Conservation (phyloP, 2,113 vertebrate species). For the Rhizomys pruinosus region DNA sequence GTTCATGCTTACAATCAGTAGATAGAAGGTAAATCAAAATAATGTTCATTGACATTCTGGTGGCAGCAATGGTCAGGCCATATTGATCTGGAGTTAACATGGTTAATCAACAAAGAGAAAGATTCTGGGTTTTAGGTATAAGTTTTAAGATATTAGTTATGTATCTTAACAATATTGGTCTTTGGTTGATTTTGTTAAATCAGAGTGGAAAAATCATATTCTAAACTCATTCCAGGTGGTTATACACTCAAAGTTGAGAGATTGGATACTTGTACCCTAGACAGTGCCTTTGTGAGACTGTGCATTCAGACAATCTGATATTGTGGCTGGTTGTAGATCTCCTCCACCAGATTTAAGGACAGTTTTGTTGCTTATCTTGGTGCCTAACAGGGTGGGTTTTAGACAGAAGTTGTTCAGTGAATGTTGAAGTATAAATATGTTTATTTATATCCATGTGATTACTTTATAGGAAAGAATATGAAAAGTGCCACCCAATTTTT, state of each 20-base stretch:
- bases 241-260: slow-evolving; percentile 7
- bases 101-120: neutral
- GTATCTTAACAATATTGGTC: neutral
- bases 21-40: neutral
- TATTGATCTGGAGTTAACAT: neutral
- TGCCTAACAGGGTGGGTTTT: neutral
- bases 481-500: neutral
- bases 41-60: neutral
- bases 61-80: neutral
- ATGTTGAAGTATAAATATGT: neutral
- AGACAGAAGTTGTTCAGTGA: neutral
- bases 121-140: neutral
- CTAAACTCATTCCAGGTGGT: neutral
- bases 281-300: neutral
- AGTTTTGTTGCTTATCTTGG: neutral
- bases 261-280: neutral
- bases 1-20: neutral
- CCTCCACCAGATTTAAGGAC: neutral
- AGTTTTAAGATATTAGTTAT: slow-evolving; percentile 22
- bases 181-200: neutral
- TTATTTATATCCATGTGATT: neutral
- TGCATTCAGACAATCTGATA: neutral
- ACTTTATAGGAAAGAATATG: neutral
- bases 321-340: neutral
- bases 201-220: neutral